These are phyloP conservation scores for Drosophila glabriapex DNA, from an alignment of 2,888 invertebrate species.

Conservation along the genomic window DNA sequence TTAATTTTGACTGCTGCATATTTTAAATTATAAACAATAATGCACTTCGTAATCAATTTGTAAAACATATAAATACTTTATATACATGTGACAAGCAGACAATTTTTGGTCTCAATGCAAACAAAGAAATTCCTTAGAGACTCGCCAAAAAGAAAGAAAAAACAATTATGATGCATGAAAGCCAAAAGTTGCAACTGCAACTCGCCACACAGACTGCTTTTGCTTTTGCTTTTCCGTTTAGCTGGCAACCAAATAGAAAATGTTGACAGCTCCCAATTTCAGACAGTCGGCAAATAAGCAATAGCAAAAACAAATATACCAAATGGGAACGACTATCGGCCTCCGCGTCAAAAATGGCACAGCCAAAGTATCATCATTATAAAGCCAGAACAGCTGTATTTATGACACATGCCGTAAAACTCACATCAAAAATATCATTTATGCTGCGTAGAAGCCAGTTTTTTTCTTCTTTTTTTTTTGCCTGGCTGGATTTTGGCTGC, in stretches of 20 bases:
- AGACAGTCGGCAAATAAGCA: slow-evolving; percentile 69
- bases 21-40: background rate
- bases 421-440: slow-evolving; percentile 54
- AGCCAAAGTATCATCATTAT: slow-evolving; percentile 63
- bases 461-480: background rate
- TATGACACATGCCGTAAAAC: slow-evolving; percentile 61
- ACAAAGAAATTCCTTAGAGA: background rate
- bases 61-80: background rate
- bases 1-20: background rate
- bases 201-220: background rate
- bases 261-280: slow-evolving; percentile 28
- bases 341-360: slow-evolving; percentile 31
- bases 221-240: slow-evolving; percentile 17
- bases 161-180: slow-evolving; percentile 30
- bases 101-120: background rate
- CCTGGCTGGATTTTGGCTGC: slow-evolving; percentile 1
- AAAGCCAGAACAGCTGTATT: slow-evolving; percentile 45
- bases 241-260: slow-evolving; percentile 54
- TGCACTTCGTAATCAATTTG: background rate
- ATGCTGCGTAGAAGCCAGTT: slow-evolving; percentile 26
- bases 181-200: slow-evolving; percentile 25
- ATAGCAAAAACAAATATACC: slow-evolving; percentile 5
- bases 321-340: slow-evolving; percentile 49
- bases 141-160: slow-evolving; percentile 6
- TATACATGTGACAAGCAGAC: background rate